These are phyloP conservation scores for Rhinogobius similis DNA, from an alignment of 2,113 vertebrate species.

Conservation along the genomic window DNA sequence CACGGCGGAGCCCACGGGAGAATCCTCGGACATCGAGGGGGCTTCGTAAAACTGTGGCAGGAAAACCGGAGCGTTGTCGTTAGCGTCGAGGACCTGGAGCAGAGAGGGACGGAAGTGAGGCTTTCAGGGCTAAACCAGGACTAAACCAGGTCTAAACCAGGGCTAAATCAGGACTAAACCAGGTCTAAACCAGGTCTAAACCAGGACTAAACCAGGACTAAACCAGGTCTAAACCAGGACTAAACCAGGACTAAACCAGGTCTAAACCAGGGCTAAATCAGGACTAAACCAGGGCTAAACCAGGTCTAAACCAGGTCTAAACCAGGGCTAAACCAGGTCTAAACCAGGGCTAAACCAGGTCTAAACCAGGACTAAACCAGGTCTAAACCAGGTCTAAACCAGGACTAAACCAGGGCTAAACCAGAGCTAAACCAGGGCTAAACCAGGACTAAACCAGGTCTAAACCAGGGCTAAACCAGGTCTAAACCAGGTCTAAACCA, in stretches of 20 bases:
- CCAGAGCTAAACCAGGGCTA: not conserved
- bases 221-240: not conserved
- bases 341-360: no score
- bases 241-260: not conserved
- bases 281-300: not conserved
- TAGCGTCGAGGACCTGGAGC: constrained; percentile 86
- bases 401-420: not conserved
- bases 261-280: not conserved
- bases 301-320: not conserved
- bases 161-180: not conserved
- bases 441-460: not conserved
- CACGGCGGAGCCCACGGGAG: constrained; percentile 81
- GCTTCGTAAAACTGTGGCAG: constrained; percentile 85
- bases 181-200: not conserved
- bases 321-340: not conserved
- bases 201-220: not conserved
- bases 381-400: not conserved
- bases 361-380: not conserved
- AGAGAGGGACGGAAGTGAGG: not conserved
- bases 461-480: not conserved
- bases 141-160: not conserved
- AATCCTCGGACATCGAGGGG: constrained; percentile 79
- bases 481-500: not conserved
- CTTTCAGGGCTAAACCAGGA: not conserved
- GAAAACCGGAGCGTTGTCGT: constrained; percentile 86